Evolutionary conservation across 2,888 invertebrate genomes (phyloP).

Genomic region (Apocheima hispidaria): DNA sequence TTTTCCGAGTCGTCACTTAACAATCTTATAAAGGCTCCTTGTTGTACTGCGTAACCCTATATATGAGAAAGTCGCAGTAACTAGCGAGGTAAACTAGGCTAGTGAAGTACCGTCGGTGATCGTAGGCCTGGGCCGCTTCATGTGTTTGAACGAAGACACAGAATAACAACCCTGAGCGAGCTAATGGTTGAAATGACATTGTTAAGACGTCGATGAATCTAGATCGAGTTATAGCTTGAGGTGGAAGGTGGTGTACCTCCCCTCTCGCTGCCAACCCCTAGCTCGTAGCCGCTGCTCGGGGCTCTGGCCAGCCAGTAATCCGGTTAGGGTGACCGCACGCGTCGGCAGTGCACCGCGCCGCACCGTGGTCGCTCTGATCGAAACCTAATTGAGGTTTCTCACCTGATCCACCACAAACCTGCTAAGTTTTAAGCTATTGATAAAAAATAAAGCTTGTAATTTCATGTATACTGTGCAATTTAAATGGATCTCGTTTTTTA

Average conservation of each 20-base stretch:
- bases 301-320: constrained; percentile 66
- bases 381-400: constrained; percentile 77
- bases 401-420: constrained; percentile 65
- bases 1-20: no score
- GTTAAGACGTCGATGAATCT: constrained; percentile 63
- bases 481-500: no score
- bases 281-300: background rate
- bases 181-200: constrained; percentile 39
- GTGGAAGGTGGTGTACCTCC: constrained; percentile 13
- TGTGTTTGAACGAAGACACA: no score
- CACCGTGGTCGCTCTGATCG: constrained; percentile 79
- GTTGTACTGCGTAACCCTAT: no score
- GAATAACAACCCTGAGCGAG: constrained; percentile 12
- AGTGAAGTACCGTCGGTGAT: no score
- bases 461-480: no score
- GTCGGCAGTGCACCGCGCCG: constrained; percentile 62
- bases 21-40: no score
- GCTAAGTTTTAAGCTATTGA: constrained; percentile 40
- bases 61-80: no score
- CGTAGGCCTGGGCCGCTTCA: no score
- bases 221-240: constrained; percentile 58
- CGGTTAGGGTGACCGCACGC: constrained; percentile 75
- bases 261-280: constrained; percentile 29
- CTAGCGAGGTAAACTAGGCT: no score
- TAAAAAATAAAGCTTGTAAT: background rate